phyloP scores from a whole-genome alignment of 2,888 invertebrate species.

The Macropis europaea region DNA sequence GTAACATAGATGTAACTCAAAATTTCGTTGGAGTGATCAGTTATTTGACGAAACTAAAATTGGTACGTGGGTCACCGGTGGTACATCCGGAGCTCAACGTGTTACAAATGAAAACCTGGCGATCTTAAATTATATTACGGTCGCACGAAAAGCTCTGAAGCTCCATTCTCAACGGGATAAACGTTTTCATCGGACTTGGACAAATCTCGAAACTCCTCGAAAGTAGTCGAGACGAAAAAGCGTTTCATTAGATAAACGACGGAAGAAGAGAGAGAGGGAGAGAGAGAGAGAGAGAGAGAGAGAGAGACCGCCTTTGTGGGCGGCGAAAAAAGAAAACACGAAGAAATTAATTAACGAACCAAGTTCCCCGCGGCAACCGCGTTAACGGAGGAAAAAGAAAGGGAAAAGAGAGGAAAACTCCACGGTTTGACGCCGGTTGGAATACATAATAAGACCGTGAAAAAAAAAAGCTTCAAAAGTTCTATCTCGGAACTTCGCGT shows the following conservation, averaged over 20 bases:
- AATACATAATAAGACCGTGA: slow-evolving; percentile 32
- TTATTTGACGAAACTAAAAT: too few relatives aligned
- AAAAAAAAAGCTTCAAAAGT: slow-evolving; percentile 23
- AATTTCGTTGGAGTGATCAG: too few relatives aligned
- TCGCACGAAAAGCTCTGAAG: background rate
- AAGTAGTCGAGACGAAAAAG: too few relatives aligned
- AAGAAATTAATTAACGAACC: slow-evolving; percentile 44
- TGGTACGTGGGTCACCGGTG: too few relatives aligned
- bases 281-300: background rate
- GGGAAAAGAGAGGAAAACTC: background rate
- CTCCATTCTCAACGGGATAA: background rate
- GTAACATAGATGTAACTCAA: too few relatives aligned
- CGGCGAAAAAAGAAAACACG: background rate
- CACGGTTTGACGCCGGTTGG: slow-evolving; percentile 16
- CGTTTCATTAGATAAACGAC: slow-evolving; percentile 5
- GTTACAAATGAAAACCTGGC: too few relatives aligned
- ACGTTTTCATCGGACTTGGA: background rate
- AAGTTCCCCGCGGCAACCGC: slow-evolving; percentile 1
- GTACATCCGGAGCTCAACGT: too few relatives aligned
- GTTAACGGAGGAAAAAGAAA: background rate
- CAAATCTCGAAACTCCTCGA: background rate
- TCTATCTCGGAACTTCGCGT: slow-evolving; percentile 6
- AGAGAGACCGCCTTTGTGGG: too few relatives aligned
- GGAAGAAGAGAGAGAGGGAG: background rate
- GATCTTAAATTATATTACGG: background rate